These are phyloP conservation scores for Melanotaenia duboulayi DNA, from an alignment of 2,113 vertebrate species.

Conservation along the genomic window DNA sequence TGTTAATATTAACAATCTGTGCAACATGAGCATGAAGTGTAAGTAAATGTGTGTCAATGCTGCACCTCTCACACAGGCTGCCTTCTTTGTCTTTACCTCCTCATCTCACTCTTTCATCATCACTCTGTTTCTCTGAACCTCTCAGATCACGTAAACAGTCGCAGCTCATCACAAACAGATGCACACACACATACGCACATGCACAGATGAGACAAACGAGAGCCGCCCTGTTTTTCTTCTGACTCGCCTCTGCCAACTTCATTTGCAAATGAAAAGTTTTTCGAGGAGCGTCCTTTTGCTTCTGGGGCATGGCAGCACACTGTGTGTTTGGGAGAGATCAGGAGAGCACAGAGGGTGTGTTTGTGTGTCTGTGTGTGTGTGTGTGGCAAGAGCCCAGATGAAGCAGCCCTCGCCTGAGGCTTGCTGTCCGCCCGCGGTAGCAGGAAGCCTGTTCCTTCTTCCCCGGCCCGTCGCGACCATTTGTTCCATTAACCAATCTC, in stretches of 20 bases:
- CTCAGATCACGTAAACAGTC: constrained; percentile 45
- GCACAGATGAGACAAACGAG: constrained; percentile 59
- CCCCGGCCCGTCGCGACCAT: constrained; percentile 91
- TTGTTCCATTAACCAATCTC: constrained; percentile 99
- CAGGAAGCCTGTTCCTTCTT: constrained; percentile 94
- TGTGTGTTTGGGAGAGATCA: constrained; percentile 47
- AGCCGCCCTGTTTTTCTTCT: constrained; percentile 66
- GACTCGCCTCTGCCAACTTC: constrained; percentile 79
- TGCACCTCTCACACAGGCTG: constrained; percentile 16
- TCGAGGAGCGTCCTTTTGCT: constrained; percentile 75
- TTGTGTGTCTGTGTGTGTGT: constrained; percentile 69
- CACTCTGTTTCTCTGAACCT: constrained; percentile 9
- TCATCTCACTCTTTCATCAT: constrained; percentile 32
- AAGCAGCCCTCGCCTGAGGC: constrained; percentile 91
- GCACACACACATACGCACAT: constrained; percentile 12
- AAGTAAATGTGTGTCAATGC: not conserved
- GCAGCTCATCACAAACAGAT: constrained; percentile 13
- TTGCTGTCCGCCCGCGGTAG: constrained; percentile 93
- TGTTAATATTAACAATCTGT: constrained; percentile 10
- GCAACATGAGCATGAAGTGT: constrained; percentile 6
- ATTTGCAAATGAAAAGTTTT: constrained; percentile 88
- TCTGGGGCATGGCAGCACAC: constrained; percentile 76
- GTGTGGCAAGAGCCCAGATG: constrained; percentile 87
- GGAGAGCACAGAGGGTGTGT: constrained; percentile 53
- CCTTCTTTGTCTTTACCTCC: constrained; percentile 27